Conservation (phyloP, 2,113 vertebrate genomes). For the Entelurus aequoreus region DNA sequence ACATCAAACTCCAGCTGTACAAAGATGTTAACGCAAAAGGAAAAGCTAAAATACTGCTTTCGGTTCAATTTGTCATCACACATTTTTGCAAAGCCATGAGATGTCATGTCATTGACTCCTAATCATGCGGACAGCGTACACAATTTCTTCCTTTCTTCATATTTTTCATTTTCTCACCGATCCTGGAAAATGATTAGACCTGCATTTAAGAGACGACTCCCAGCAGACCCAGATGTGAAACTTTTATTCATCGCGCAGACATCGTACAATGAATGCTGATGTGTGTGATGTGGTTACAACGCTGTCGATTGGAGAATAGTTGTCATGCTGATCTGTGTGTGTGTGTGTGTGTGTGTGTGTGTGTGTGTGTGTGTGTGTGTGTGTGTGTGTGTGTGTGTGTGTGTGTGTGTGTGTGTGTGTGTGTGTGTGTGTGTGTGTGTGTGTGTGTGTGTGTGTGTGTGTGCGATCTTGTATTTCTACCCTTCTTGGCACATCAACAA, state of each 20-base stretch:
- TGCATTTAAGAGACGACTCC: constrained; percentile 20
- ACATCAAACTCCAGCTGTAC: too few species aligned
- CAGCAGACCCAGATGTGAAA: constrained; percentile 24
- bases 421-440: too few species aligned
- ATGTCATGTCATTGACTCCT: constrained; percentile 32
- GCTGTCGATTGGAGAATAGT: constrained; percentile 28
- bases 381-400: too few species aligned
- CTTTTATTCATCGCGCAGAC: constrained; percentile 33
- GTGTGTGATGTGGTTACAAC: constrained; percentile 34
- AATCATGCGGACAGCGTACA: neutral
- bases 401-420: too few species aligned
- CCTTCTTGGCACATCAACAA: too few species aligned
- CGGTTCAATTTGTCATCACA: too few species aligned
- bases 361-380: neutral
- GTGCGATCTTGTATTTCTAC: too few species aligned
- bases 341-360: constrained; percentile 13
- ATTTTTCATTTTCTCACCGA: constrained; percentile 14
- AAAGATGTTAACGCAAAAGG: too few species aligned
- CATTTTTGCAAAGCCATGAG: constrained; percentile 2
- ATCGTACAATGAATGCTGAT: constrained; percentile 43
- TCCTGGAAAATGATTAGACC: constrained; percentile 27
- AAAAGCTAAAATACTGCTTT: too few species aligned
- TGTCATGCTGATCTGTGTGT: constrained; percentile 16
- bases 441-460: too few species aligned
- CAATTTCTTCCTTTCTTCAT: neutral